Conservation (phyloP, 2,888 invertebrate genomes). For the Sepioteuthis lessoniana region DNA sequence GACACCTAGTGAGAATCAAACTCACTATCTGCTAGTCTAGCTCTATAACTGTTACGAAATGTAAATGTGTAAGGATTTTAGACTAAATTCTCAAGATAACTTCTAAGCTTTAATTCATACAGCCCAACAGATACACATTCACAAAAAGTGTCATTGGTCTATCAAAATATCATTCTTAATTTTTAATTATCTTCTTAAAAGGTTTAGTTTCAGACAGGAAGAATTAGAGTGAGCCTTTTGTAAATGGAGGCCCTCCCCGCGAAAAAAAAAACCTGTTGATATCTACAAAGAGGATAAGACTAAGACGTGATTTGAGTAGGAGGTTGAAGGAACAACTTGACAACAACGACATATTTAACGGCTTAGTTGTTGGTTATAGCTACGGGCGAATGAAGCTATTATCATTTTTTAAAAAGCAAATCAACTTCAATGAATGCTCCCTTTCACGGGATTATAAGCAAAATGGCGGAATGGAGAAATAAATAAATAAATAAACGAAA, state of each 20-base stretch:
- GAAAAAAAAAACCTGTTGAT: no score
- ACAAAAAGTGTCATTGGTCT: background rate
- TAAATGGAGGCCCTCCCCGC: background rate
- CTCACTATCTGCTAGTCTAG: no score
- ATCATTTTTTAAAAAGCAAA: background rate
- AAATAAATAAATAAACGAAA: no score
- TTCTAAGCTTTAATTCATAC: background rate
- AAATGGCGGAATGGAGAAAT: no score
- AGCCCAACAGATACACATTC: background rate
- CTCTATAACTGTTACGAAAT: no score
- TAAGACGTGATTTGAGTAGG: background rate
- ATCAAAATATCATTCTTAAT: background rate
- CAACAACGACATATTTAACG: background rate
- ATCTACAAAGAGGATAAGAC: no score
- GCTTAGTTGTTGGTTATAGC: background rate
- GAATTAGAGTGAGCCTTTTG: background rate
- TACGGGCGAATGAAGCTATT: background rate
- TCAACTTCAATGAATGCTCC: no score
- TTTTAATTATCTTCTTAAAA: background rate
- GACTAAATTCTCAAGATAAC: background rate
- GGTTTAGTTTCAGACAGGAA: background rate
- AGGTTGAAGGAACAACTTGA: background rate
- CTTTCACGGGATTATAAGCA: no score
- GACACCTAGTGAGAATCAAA: no score
- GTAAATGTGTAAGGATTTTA: background rate